Evolutionary conservation across 2,113 vertebrate species (phyloP).

Genomic region (Rhabdornis inornatus): DNA sequence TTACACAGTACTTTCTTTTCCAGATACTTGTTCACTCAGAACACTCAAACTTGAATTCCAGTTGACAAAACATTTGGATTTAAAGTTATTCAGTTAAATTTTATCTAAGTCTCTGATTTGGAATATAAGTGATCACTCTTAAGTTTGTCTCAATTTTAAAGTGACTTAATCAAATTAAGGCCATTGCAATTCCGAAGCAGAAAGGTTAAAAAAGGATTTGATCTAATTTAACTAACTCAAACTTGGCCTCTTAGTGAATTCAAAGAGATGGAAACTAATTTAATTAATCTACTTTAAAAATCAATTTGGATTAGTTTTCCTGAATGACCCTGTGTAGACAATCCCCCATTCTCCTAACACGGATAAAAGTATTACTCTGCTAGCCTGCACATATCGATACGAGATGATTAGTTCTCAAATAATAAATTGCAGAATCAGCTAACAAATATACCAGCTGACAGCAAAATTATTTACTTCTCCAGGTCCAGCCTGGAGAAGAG

Average conservation of each 20-base stretch:
- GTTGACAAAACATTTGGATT: background rate
- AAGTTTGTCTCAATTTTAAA: conserved; percentile 14
- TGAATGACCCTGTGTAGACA: background rate
- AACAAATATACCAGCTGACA: background rate
- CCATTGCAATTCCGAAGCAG: background rate
- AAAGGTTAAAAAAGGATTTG: conserved; percentile 40
- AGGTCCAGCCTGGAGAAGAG: background rate
- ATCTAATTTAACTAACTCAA: conserved; percentile 42
- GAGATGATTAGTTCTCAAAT: conserved; percentile 5
- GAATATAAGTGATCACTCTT: background rate
- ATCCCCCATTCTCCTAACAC: background rate
- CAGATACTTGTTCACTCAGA: background rate
- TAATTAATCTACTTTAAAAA: conserved; percentile 55
- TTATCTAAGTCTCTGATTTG: background rate
- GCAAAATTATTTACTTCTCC: background rate
- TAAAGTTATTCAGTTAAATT: background rate
- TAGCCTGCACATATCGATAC: background rate
- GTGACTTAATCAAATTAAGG: conserved; percentile 18
- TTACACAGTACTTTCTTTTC: conserved; percentile 31
- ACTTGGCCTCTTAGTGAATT: conserved; percentile 8
- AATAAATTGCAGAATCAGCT: conserved; percentile 5
- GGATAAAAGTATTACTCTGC: conserved; percentile 6
- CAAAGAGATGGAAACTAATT: background rate
- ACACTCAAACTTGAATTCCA: background rate
- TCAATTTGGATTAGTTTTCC: conserved; percentile 53